Base-by-base conservation (phyloP, 2,888 invertebrate genomes). In the Nemotelus nigrinus region DNA sequence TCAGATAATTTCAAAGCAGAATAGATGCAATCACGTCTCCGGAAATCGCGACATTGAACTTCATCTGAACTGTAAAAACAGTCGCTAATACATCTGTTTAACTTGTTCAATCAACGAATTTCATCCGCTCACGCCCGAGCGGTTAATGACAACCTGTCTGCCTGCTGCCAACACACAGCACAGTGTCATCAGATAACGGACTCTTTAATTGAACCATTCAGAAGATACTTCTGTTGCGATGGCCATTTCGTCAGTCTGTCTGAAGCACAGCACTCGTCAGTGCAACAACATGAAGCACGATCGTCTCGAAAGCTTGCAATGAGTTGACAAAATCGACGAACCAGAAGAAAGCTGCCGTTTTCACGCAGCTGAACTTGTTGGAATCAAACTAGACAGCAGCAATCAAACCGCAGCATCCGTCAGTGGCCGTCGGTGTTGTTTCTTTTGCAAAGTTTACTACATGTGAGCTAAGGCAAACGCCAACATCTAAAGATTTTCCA, bases 131-230 rank as follows among this genome's bases (percentile, higher is more conserved):
- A 25, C 25, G 25, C 25, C 6, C 8, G 50, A 57, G 71, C 71
- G 71, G 55, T 71, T 8, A 45, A 47, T 25, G 41, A 57, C 71
- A 57, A 41, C 71, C 41, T 55, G 53, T 41, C 47, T 44, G 53
- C 1, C 25, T 25, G 25, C 25, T 25, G 71, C 71, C 65, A 47
- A n/a, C 47, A 65, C 65, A 44, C 10, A 10, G 44, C 44, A 71
- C 44, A 68, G 71, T 72, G 72, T 74, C 74, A 74, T 60, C 74
- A 63, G 60, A 74, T 41, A 70, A 55, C 53, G 65, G 41, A 67
- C 71, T 48, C 5, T 74, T 74, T 74, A 74, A 74, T 74, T 41
- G 63, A 71, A 58, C 41, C 60, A 48, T 43, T 47, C 2, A 63
- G 2, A 25, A 25, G 25, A 25, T 25, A 25, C 25, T 25, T 25